Evolutionary conservation across 2,113 vertebrate genomes (phyloP).

Genomic region (Cromileptes altivelis): DNA sequence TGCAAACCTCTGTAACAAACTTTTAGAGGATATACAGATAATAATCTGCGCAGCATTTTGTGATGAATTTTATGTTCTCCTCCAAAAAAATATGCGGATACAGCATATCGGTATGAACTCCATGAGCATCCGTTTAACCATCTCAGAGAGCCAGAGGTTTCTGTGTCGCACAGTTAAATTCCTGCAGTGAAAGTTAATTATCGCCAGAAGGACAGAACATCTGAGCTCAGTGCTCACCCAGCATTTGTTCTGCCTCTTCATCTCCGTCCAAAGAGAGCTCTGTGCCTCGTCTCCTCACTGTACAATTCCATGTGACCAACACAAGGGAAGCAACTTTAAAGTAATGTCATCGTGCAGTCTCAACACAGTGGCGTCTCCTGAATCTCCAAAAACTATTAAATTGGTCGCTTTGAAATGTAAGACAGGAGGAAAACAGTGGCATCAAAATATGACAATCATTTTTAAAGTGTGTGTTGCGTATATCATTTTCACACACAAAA

Average conservation of each 20-base stretch:
- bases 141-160: slow-evolving; percentile 39
- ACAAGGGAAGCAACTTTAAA: neutral
- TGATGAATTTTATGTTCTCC: neutral
- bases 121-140: neutral
- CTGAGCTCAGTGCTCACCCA: slow-evolving; percentile 44
- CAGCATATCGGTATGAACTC: neutral
- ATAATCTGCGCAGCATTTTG: neutral
- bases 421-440: neutral
- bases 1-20: neutral
- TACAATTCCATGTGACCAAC: neutral
- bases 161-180: slow-evolving; percentile 42
- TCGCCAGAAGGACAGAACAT: slow-evolving; percentile 53
- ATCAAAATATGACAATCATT: neutral
- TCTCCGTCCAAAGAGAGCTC: slow-evolving; percentile 35
- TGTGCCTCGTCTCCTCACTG: slow-evolving; percentile 2
- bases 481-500: neutral
- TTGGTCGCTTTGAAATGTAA: neutral
- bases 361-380: slow-evolving; percentile 1
- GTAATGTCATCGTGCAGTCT: neutral
- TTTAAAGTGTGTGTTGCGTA: neutral
- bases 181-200: slow-evolving; percentile 75
- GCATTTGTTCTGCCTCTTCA: slow-evolving; percentile 56
- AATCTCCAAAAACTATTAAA: neutral
- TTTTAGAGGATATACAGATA: neutral
- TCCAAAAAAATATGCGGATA: slow-evolving; percentile 1